Evolutionary conservation across 2,888 invertebrate genomes (phyloP).

Genomic region (Pollenia amentaria): DNA sequence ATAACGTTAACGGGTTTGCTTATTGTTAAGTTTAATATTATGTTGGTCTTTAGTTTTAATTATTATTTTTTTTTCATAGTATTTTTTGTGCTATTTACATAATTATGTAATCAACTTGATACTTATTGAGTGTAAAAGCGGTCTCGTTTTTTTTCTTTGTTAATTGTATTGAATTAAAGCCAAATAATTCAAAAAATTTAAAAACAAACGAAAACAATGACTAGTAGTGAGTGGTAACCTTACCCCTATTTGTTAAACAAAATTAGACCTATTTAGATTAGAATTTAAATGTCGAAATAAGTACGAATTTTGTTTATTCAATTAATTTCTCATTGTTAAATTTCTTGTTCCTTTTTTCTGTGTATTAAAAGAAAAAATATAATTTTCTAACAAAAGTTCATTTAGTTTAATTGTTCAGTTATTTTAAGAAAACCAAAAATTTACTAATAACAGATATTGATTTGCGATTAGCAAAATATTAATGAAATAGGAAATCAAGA

Average conservation of each 20-base stretch:
- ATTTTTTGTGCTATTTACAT: conserved; percentile 78
- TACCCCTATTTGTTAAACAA: conserved; percentile 48
- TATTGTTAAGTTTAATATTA: conserved; percentile 12
- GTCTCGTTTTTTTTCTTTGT: conserved; percentile 30
- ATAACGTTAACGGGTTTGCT: conserved; percentile 27
- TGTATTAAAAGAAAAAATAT: neutral
- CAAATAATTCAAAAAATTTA: conserved; percentile 6
- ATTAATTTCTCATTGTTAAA: conserved; percentile 15
- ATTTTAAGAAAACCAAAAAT: neutral
- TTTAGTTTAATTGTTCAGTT: neutral
- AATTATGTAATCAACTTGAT: conserved; percentile 81
- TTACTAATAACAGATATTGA: conserved; percentile 3
- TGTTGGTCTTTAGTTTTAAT: conserved; percentile 5
- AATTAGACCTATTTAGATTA: conserved; percentile 55
- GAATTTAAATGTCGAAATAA: conserved; percentile 42
- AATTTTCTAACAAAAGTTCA: neutral
- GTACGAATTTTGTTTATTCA: conserved; percentile 2
- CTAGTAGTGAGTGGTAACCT: conserved; percentile 10
- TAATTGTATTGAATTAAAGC: conserved; percentile 22
- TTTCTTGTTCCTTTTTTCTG: neutral
- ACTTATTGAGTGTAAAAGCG: conserved; percentile 76
- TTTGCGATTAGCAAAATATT: conserved; percentile 11
- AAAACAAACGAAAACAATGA: conserved; percentile 24
- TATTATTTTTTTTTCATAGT: conserved; percentile 22
- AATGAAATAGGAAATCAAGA: neutral